Conservation (phyloP, 2,888 invertebrate species). For the Hymenopus coronatus region DNA sequence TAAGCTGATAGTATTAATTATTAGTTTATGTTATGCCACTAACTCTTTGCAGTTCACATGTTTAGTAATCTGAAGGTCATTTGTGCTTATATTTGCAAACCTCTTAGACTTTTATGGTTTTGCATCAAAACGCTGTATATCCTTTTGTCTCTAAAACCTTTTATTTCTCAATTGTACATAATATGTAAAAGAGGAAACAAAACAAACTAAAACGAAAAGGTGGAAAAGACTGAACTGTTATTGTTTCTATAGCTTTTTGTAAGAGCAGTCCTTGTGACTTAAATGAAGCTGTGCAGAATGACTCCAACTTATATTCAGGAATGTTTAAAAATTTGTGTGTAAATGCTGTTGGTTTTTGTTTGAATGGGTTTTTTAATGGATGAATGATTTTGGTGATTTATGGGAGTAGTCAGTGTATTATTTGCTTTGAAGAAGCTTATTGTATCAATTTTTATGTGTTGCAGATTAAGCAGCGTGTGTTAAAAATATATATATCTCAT, state of each 20-base stretch:
- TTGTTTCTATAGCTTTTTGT: neutral
- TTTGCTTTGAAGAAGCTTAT: neutral
- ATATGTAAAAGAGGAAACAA: neutral
- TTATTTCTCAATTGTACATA: neutral
- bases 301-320: neutral
- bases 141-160: neutral
- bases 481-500: no score
- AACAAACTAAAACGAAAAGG: no score
- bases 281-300: neutral
- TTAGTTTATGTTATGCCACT: neutral
- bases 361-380: neutral
- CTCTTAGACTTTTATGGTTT: neutral
- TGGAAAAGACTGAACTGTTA: neutral
- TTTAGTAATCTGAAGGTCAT: neutral
- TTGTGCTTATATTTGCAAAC: neutral
- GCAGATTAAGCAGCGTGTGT: no score
- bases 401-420: neutral
- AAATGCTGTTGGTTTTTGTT: neutral
- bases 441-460: no score
- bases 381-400: neutral
- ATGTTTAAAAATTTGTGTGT: neutral
- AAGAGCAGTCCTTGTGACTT: no score
- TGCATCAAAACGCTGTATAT: neutral
- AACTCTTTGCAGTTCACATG: neutral
- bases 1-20: neutral